These are phyloP conservation scores for Scaptodrosophila latifasciaeformis DNA, from an alignment of 2,888 invertebrate species.

Conservation along the genomic window DNA sequence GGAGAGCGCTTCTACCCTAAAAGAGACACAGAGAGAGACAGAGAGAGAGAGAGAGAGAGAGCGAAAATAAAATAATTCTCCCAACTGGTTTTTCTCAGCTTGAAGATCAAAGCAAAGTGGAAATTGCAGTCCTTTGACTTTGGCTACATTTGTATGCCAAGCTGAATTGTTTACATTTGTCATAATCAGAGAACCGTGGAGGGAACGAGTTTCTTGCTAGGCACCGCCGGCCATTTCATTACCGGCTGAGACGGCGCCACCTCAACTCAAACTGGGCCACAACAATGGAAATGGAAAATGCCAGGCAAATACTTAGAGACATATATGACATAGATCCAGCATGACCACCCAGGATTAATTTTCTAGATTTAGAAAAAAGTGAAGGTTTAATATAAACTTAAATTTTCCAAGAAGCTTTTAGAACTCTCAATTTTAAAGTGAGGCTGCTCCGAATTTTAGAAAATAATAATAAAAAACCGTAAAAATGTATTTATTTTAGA, in stretches of 20 bases:
- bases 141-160: slow-evolving; percentile 66
- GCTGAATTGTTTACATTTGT: slow-evolving; percentile 63
- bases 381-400: no score
- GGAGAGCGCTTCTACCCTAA: slow-evolving; percentile 8
- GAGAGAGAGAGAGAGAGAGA: slow-evolving; percentile 4
- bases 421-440: no score
- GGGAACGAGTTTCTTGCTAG: slow-evolving; percentile 31
- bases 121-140: slow-evolving; percentile 63
- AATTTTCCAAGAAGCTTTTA: no score
- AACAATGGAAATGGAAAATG: not conserved
- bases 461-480: no score
- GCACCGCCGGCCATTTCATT: slow-evolving; percentile 53
- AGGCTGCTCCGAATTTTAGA: no score
- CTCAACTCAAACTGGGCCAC: slow-evolving; percentile 30
- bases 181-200: slow-evolving; percentile 51
- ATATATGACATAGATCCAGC: no score
- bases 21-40: slow-evolving; percentile 3
- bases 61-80: slow-evolving; percentile 14
- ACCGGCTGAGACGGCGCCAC: slow-evolving; percentile 49
- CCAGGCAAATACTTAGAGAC: no score
- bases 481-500: no score
- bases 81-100: slow-evolving; percentile 48
- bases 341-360: no score
- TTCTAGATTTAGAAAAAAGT: no score
- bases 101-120: slow-evolving; percentile 31